These are phyloP conservation scores for Dastarcus helophoroides DNA, from an alignment of 2,888 invertebrate species.

Conservation along the genomic window DNA sequence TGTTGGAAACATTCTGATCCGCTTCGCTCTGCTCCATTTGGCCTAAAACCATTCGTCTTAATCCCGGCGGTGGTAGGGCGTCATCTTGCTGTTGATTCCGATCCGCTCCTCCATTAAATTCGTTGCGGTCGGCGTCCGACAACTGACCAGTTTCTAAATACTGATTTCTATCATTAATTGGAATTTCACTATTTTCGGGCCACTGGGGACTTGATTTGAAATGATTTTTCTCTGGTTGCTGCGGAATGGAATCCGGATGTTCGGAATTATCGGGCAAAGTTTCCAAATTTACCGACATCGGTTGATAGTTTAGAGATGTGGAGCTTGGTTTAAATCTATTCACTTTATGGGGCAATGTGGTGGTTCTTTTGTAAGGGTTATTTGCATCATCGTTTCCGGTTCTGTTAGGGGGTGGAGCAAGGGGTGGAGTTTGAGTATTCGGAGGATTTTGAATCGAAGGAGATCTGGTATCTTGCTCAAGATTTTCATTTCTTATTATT, in stretches of 20 bases:
- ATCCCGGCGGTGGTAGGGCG: conserved; percentile 49
- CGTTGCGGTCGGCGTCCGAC: conserved; percentile 41
- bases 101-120: conserved; percentile 13
- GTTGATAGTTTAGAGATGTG: no score
- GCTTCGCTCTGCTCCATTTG: conserved; percentile 42
- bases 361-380: conserved; percentile 27
- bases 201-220: conserved; percentile 15
- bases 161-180: conserved; percentile 61
- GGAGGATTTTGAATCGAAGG: conserved; percentile 1
- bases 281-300: conserved; percentile 51
- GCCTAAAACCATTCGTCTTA: conserved; percentile 54
- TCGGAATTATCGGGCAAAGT: conserved; percentile 59
- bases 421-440: conserved; percentile 19
- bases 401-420: conserved; percentile 14
- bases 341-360: neutral
- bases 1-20: conserved; percentile 21
- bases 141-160: conserved; percentile 67
- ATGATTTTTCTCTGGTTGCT: conserved; percentile 10
- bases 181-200: conserved; percentile 50
- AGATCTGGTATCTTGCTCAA: conserved; percentile 3
- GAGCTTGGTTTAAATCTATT: neutral
- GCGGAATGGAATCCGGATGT: conserved; percentile 41
- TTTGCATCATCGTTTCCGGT: conserved; percentile 19
- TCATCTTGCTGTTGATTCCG: conserved; percentile 25
- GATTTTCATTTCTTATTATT: conserved; percentile 8